phyloP scores from a whole-genome alignment of 1,140 invertebrate genomes.

The Cydia fagiglandana region DNA sequence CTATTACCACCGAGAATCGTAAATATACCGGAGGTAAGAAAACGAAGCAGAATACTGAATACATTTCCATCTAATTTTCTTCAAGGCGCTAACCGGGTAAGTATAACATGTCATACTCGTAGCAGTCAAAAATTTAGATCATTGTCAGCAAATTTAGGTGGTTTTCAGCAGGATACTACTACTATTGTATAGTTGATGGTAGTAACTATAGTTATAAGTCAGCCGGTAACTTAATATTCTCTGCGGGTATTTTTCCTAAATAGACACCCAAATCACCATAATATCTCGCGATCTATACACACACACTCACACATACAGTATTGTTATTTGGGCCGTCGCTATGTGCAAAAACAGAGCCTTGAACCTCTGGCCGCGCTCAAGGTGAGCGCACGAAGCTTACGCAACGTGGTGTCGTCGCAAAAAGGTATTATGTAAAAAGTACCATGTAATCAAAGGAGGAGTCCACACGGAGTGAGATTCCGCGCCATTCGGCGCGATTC shows the following conservation, averaged over 20 bases:
- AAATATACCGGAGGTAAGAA: background rate
- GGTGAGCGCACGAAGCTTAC: conserved; percentile 63
- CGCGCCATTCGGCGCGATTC: background rate
- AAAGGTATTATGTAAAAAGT: conserved; percentile 29
- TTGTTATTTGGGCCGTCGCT: conserved; percentile 55
- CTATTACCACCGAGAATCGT: background rate
- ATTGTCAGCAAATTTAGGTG: background rate
- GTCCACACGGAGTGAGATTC: background rate
- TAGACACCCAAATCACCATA: conserved; percentile 39
- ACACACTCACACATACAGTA: conserved; percentile 44
- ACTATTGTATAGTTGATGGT: background rate
- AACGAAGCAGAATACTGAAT: conserved; percentile 18
- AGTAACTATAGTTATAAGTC: too few relatives aligned
- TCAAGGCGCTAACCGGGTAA: conserved; percentile 14
- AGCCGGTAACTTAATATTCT: background rate
- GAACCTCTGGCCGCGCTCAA: conserved; percentile 72
- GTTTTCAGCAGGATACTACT: background rate
- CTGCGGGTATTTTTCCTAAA: background rate
- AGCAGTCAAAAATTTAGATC: background rate
- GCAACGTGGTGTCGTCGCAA: conserved; percentile 47
- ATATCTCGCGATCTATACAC: conserved; percentile 36
- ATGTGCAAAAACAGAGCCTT: conserved; percentile 72
- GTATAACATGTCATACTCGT: conserved; percentile 29
- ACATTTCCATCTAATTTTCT: background rate
- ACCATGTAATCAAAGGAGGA: conserved; percentile 2